Base-by-base conservation (phyloP, 2,888 invertebrate genomes). In the Beris chalybata region DNA sequence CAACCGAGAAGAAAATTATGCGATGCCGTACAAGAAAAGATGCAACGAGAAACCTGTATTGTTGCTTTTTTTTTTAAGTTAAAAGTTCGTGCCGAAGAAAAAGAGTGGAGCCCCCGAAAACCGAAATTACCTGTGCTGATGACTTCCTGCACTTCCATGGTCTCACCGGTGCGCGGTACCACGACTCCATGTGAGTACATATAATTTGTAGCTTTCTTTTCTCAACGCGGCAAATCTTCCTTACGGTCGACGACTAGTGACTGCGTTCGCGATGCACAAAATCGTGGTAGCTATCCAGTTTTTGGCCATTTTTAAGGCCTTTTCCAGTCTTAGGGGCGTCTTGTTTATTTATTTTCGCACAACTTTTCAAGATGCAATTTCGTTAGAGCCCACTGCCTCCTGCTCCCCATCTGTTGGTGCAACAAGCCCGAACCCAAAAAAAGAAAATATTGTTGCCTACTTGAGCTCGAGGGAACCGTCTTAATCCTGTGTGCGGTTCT, bases 111-210 rank as follows among this genome's bases (percentile, higher is more conserved):
- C 38, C 31, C 3, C n/a, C 22, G 5, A 56, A 65, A 56, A 65
- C 52, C 53, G 15, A 65, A 53, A 68, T 65, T 65, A 61, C 61
- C 65, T 59, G 61, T 38, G 22, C 22, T 67, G 68, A 68, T 68
- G 65, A 65, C 68, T 68, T 68, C 68, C 68, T 68, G 67, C 58
- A 67, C 65, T 54, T 57, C 61, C 61, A 65, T 59, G 59, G 57
- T 38, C 15, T 54, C 64, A 56, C 64, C 64, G 38, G 11, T 15
- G 52, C 15, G 32, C 32, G 12, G 50, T 61, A 38, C 50, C 50
- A 50, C 52, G 50, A 38, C 50, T 61, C 31, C 66, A 53, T 59
- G 56, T 53, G 31, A 55, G 58, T 64, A n/a, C n/a, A n/a, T n/a
- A n/a, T n/a, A 56, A 69, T 69, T 64, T 66, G 64, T 52, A 44